phyloP scores from a whole-genome alignment of 37 sponge, comb jelly and placozoan species.

The Axinella damicornis region DNA sequence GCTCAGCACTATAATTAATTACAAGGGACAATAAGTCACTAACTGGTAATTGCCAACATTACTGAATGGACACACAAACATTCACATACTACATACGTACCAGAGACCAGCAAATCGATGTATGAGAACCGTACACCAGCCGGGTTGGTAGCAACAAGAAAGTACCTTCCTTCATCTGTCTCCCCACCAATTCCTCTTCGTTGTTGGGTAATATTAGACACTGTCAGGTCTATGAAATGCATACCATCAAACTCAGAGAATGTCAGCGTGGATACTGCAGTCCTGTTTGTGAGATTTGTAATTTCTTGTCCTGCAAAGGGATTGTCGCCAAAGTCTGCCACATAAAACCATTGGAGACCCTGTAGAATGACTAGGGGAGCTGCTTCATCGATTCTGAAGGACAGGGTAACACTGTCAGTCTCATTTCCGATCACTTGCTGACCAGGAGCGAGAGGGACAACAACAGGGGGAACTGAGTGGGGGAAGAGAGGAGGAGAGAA shows the following conservation, averaged over 20 bases:
- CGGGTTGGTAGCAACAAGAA: slow-evolving; percentile 57
- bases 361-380: slow-evolving; percentile 41
- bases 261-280: slow-evolving; percentile 13
- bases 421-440: slow-evolving; percentile 37
- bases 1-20: too few relatives aligned
- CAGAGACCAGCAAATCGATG: slow-evolving; percentile 53
- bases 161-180: slow-evolving; percentile 75
- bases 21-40: too few relatives aligned
- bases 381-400: slow-evolving; percentile 51
- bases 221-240: slow-evolving; percentile 9
- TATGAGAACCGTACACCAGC: slow-evolving; percentile 43
- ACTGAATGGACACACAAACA: too few relatives aligned
- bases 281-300: slow-evolving; percentile 56
- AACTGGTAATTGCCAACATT: too few relatives aligned
- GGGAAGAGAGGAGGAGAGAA: too few relatives aligned
- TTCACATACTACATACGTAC: slow-evolving; percentile 56
- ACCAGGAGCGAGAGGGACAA: slow-evolving; percentile 28
- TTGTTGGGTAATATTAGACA: slow-evolving; percentile 45
- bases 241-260: slow-evolving; percentile 13
- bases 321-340: background rate
- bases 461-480: slow-evolving; percentile 1
- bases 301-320: slow-evolving; percentile 19
- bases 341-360: slow-evolving; percentile 62
- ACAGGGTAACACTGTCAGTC: slow-evolving; percentile 2
- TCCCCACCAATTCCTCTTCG: slow-evolving; percentile 2